Percentiles rank a stretch among this genome's conserved stretches.
Conservation (phyloP, 2,888 invertebrate genomes). For the Serrognathus titanus region DNA sequence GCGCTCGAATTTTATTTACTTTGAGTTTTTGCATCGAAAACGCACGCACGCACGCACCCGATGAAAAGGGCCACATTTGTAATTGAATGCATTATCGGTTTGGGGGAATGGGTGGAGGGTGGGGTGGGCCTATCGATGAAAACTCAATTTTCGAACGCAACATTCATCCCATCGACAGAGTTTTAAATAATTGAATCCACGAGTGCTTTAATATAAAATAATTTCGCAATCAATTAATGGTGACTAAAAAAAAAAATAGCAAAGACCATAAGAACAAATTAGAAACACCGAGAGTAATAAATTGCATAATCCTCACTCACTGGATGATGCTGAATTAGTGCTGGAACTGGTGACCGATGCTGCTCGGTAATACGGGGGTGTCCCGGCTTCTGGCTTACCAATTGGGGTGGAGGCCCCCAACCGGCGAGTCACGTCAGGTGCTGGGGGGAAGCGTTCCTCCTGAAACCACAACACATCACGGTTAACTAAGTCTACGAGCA, state of each 20-base stretch:
- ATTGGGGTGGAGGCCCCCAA: slow-evolving; percentile 40
- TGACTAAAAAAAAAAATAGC: background rate
- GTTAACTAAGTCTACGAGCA: slow-evolving; percentile 18
- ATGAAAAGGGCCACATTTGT: too few species aligned
- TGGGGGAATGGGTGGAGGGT: too few species aligned
- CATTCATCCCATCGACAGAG: too few species aligned
- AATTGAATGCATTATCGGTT: too few species aligned
- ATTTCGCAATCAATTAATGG: background rate
- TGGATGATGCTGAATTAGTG: slow-evolving; percentile 59
- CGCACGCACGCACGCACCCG: too few species aligned
- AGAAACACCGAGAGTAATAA: background rate
- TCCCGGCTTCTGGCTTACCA: slow-evolving; percentile 44
- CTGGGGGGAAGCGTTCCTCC: slow-evolving; percentile 47
- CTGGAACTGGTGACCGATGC: slow-evolving; percentile 58
- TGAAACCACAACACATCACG: slow-evolving; percentile 23
- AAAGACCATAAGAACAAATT: background rate
- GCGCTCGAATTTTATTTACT: background rate
- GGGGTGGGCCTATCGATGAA: too few species aligned
- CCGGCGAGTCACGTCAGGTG: slow-evolving; percentile 58
- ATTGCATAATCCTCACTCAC: slow-evolving; percentile 44
- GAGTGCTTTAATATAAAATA: too few species aligned
- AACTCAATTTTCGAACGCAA: too few species aligned
- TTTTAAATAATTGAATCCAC: too few species aligned
- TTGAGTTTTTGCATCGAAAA: too few species aligned
- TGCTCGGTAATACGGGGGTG: slow-evolving; percentile 52